Base-by-base conservation (phyloP, 2,797 vertebrate genomes). In the Xenopus petersii region DNA sequence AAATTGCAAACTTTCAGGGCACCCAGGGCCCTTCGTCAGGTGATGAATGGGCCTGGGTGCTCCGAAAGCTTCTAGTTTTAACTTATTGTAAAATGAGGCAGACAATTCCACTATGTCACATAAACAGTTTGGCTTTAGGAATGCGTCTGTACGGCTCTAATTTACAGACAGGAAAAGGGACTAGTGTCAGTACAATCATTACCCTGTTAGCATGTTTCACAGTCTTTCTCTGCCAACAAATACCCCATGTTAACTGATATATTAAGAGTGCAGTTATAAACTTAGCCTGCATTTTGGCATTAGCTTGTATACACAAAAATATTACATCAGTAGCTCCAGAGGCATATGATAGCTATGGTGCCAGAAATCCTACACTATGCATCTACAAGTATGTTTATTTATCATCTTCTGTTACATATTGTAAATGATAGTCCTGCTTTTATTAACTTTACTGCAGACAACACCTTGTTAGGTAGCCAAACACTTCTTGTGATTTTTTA, bases 341-440 rank as follows among this genome's bases (percentile, higher is more conserved):
- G 36, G 91, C 87, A 78, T 86, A 79, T 82, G 89, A 84, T 75
- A 83, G 81, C 88, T 86, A 70, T 82, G 86, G 86, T 89, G 89
- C 91, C 92, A 88, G 65, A 88, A 93, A 92, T 92, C 90, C 85
- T 90, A 91, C 82, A 87, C 84, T 54, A 81, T 73, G 82, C 80
- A 26, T 88, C 88, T 91, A 82, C 91, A 91, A 70, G 85, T 85
- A 86, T 73, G 82, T 81, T 77, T 82, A 42, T 30, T 86, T 88
- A 84, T 80, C 86, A 81, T 82, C 75, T 65, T 64, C 59, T 81
- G 58, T 79, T 72, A 83, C 10, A 58, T 15, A 21, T 36, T 62
- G 60, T 64, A 58, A 68, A 64, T 63, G 15, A 73, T 68, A 64
- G 70, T 46, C 60, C 11, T 67, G 17, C 36, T 42, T 42, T 42